Evolutionary conservation across 2,113 vertebrate genomes (phyloP).

Genomic region (Catharus minimus): DNA sequence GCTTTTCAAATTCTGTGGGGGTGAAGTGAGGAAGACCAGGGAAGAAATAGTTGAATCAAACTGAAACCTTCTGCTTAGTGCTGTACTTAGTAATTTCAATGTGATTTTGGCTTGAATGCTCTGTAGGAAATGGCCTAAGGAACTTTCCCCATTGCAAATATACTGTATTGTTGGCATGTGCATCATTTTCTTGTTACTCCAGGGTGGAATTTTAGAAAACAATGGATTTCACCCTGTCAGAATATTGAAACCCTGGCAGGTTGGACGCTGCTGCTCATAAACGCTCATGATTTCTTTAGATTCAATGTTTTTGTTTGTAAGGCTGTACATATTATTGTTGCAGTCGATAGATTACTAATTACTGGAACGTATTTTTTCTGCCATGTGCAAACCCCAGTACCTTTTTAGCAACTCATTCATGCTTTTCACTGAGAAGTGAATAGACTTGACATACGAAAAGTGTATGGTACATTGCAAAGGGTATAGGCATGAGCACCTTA

Average conservation of each 20-base stretch:
- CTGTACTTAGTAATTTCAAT: not conserved
- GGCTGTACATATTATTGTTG: not conserved
- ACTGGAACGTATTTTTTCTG: not conserved
- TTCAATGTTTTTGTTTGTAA: not conserved
- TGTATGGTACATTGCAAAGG: not conserved
- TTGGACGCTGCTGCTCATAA: not conserved
- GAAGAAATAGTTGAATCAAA: not conserved
- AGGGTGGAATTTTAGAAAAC: not conserved
- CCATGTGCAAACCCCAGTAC: accelerated
- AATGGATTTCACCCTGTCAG: not conserved
- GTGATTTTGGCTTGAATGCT: not conserved
- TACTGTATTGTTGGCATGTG: not conserved
- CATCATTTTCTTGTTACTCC: not conserved
- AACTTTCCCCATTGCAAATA: not conserved
- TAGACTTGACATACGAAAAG: not conserved
- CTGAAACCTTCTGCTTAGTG: not conserved
- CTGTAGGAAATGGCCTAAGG: not conserved
- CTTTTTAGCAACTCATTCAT: not conserved
- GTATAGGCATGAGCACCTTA: not conserved
- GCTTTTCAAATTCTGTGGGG: not conserved
- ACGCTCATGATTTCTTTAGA: not conserved
- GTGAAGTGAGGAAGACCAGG: not conserved
- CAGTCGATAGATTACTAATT: not conserved
- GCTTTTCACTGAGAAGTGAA: not conserved
- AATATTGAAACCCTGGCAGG: not conserved